Conservation (phyloP, 2,888 invertebrate species). For the Marronus borbonicus region DNA sequence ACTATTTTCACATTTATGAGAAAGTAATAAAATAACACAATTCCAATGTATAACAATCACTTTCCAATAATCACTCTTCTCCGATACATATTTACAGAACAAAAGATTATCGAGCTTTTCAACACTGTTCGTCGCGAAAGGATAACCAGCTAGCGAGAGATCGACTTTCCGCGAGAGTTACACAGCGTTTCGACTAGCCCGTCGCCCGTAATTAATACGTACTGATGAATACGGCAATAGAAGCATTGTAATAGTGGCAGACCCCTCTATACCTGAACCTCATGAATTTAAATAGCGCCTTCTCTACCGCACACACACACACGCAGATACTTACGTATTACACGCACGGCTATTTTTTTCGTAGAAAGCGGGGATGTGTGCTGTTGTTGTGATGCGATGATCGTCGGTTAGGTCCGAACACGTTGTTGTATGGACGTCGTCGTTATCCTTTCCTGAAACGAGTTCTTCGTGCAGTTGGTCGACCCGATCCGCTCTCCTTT, state of each 20-base stretch:
- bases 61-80: too few relatives aligned
- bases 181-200: constrained; percentile 30
- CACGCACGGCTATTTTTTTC: constrained; percentile 41
- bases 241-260: constrained; percentile 44
- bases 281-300: constrained; percentile 50
- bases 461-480: too few relatives aligned
- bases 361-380: constrained; percentile 38
- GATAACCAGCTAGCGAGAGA: too few relatives aligned
- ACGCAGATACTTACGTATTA: constrained; percentile 24
- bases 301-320: constrained; percentile 32
- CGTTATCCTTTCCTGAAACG: constrained; percentile 29
- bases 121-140: too few relatives aligned
- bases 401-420: not conserved
- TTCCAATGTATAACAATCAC: too few relatives aligned
- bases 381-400: not conserved
- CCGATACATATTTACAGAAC: too few relatives aligned
- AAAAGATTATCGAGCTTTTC: too few relatives aligned
- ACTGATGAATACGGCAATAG: constrained; percentile 44
- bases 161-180: not conserved
- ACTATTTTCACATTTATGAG: too few relatives aligned
- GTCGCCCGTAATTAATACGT: constrained; percentile 40
- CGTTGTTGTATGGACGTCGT: not conserved
- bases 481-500: not conserved
- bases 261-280: constrained; percentile 50
- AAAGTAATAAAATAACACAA: too few relatives aligned